These are phyloP conservation scores for Anabas testudineus DNA, from an alignment of 2,797 vertebrate genomes.

Conservation along the genomic window DNA sequence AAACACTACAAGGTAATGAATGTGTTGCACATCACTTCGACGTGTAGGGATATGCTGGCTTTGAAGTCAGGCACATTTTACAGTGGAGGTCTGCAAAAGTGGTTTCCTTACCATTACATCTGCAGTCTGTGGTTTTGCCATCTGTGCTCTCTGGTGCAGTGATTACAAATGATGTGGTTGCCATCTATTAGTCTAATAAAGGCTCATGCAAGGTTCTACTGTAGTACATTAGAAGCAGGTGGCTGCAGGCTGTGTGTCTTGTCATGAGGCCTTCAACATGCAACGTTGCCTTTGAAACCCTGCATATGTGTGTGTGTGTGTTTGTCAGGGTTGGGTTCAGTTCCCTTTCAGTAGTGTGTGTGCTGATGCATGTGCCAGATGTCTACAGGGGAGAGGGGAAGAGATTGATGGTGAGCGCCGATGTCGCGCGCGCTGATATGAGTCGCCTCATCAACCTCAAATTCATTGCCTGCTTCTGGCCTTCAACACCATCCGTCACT, in stretches of 20 bases:
- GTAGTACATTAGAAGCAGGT: conserved; percentile 61
- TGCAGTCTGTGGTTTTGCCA: conserved; percentile 26
- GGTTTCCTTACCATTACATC: conserved; percentile 37
- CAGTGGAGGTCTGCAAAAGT: conserved; percentile 25
- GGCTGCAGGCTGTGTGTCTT: conserved; percentile 56
- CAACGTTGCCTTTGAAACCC: conserved; percentile 33
- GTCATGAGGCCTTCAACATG: conserved; percentile 58
- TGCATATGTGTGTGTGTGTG: conserved; percentile 36
- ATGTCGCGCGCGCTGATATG: conserved; percentile 83
- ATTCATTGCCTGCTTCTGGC: conserved; percentile 80
- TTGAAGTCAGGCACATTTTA: conserved; percentile 30
- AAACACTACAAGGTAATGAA: conserved; percentile 8
- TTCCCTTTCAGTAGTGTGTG: conserved; percentile 72
- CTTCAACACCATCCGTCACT: conserved; percentile 80
- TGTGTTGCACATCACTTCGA: not conserved
- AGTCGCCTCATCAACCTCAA: conserved; percentile 87
- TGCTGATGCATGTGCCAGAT: conserved; percentile 78
- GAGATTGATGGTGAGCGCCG: conserved; percentile 84
- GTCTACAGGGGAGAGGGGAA: conserved; percentile 70
- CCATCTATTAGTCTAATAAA: conserved; percentile 60
- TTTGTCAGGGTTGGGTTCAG: conserved; percentile 57
- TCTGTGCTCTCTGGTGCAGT: conserved; percentile 49
- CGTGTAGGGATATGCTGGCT: not conserved
- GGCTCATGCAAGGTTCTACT: conserved; percentile 45
- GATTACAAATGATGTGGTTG: conserved; percentile 55